These are phyloP conservation scores for Pararge aegeria DNA, from an alignment of 1,140 invertebrate species.

Conservation along the genomic window DNA sequence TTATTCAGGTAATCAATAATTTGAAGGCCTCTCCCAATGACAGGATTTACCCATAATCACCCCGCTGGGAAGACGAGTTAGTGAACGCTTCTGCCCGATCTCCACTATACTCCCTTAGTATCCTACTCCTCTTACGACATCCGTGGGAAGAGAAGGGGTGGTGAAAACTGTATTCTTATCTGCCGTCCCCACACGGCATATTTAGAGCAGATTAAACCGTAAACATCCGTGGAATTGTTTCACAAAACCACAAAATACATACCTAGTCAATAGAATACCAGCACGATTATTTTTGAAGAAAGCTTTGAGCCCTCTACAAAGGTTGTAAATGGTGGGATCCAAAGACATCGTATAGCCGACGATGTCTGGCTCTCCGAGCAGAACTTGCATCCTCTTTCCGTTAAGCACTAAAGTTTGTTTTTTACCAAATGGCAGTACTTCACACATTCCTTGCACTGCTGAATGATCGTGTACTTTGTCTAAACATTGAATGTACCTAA, in stretches of 20 bases:
- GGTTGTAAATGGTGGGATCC: constrained; percentile 77
- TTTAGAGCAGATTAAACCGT: too few relatives aligned
- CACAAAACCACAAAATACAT: constrained; percentile 13
- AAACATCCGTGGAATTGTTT: too few relatives aligned
- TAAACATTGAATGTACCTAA: constrained; percentile 65
- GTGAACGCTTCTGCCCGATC: too few relatives aligned
- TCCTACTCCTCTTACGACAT: too few relatives aligned
- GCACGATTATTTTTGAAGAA: constrained; percentile 76
- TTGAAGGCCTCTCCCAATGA: too few relatives aligned
- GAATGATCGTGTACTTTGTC: constrained; percentile 72
- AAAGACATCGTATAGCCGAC: constrained; percentile 70
- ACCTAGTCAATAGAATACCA: constrained; percentile 73
- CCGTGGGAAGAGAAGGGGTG: too few relatives aligned
- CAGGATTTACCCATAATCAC: too few relatives aligned
- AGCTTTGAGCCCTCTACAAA: constrained; percentile 77
- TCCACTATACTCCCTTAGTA: too few relatives aligned
- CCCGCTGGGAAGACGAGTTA: too few relatives aligned
- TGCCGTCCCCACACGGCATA: too few relatives aligned
- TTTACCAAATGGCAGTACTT: constrained; percentile 69
- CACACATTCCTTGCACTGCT: constrained; percentile 65
- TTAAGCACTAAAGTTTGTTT: constrained; percentile 67
- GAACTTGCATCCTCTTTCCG: constrained; percentile 64
- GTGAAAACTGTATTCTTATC: too few relatives aligned
- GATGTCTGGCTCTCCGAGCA: constrained; percentile 66
- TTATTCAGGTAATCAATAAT: too few relatives aligned